Percentiles rank a stretch among this genome's conserved stretches.
These are phyloP conservation scores for Andrena fulva DNA, from an alignment of 2,888 invertebrate species.

Conservation along the genomic window DNA sequence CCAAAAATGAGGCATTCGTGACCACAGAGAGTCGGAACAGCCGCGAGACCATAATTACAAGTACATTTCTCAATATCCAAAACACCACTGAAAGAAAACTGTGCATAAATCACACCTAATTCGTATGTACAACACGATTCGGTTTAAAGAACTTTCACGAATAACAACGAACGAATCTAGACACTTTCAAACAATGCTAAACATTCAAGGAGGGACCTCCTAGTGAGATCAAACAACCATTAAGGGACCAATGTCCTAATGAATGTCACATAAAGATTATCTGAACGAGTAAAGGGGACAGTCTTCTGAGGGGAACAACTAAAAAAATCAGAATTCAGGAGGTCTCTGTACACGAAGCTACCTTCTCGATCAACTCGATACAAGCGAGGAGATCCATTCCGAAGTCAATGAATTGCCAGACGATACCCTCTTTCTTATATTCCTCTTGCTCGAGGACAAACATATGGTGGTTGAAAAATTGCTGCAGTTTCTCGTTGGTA, in stretches of 20 bases:
- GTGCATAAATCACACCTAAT: background rate
- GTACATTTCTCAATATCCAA: background rate
- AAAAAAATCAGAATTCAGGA: background rate
- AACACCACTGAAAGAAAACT: constrained; percentile 14
- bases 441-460: constrained; percentile 99
- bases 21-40: background rate
- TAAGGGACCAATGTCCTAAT: background rate
- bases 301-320: background rate
- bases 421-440: constrained; percentile 98
- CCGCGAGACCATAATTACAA: background rate
- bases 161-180: constrained; percentile 2
- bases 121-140: background rate
- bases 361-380: constrained; percentile 99
- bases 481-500: constrained; percentile 99
- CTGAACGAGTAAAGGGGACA: background rate
- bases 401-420: constrained; percentile 99
- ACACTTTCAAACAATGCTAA: background rate
- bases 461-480: constrained; percentile 99
- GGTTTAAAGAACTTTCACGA: background rate
- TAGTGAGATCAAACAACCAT: constrained; percentile 41
- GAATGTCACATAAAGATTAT: constrained; percentile 43
- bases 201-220: constrained; percentile 29
- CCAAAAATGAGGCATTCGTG: background rate
- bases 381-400: constrained; percentile 99
- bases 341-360: constrained; percentile 84